Conservation (phyloP, 2,797 vertebrate species). For the Muscicapa striata region DNA sequence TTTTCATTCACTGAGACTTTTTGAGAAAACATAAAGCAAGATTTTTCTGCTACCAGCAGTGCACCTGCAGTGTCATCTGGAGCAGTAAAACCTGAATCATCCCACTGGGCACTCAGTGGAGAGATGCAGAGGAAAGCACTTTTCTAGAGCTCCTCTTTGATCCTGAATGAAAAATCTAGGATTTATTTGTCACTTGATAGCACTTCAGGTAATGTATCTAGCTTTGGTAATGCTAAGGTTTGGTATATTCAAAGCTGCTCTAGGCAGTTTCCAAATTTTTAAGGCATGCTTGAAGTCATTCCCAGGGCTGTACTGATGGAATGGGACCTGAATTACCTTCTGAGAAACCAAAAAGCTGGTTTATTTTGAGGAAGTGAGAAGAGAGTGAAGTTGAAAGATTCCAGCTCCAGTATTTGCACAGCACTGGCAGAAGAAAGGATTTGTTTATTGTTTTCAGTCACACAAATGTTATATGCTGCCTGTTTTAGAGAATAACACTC, state of each 20-base stretch:
- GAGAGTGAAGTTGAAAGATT: background rate
- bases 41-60: background rate
- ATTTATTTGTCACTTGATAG: background rate
- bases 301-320: background rate
- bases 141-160: background rate
- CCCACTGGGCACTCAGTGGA: background rate
- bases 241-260: background rate
- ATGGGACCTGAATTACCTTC: background rate
- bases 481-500: background rate
- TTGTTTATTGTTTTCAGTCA: background rate
- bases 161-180: background rate
- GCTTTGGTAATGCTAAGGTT: background rate
- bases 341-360: background rate
- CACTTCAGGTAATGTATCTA: background rate
- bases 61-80: background rate
- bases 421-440: background rate
- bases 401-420: background rate
- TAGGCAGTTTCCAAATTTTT: background rate
- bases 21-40: background rate
- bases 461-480: background rate
- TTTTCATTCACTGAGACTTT: background rate
- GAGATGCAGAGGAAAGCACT: background rate
- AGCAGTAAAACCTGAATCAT: background rate
- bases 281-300: background rate
- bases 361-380: background rate